Conservation (phyloP, 2,797 vertebrate genomes). For the Coracias cyanogaster region DNA sequence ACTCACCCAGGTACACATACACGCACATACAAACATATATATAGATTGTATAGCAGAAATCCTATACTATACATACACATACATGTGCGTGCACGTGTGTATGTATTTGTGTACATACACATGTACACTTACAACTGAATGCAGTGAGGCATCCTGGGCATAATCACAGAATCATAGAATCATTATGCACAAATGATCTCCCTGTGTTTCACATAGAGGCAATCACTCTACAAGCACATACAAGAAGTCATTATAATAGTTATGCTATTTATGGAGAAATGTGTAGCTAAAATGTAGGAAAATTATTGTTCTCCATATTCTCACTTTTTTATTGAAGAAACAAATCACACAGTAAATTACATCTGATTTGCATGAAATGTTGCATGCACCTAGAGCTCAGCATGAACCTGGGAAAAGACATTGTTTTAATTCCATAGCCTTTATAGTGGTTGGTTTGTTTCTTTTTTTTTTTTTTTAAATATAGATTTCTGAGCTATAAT, state of each 20-base stretch:
- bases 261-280: conserved; percentile 67
- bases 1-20: fast-evolving
- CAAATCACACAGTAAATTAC: conserved; percentile 70
- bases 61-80: neutral
- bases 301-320: conserved; percentile 41
- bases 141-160: neutral
- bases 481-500: conserved; percentile 46
- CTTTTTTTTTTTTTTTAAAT: neutral
- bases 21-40: fast-evolving
- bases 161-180: neutral
- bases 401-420: conserved; percentile 58
- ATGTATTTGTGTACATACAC: neutral
- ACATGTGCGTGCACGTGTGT: neutral
- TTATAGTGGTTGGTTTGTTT: conserved; percentile 2
- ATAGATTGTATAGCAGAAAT: fast-evolving
- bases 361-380: conserved; percentile 56
- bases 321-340: conserved; percentile 67
- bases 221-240: conserved; percentile 48
- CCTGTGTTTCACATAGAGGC: conserved; percentile 10
- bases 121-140: neutral
- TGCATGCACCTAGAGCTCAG: conserved; percentile 21
- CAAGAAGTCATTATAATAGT: conserved; percentile 68
- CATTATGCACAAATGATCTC: neutral
- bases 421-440: conserved; percentile 68
- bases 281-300: conserved; percentile 48